Conservation (phyloP, 2,888 invertebrate species). For the Megastigmus dorsalis region DNA sequence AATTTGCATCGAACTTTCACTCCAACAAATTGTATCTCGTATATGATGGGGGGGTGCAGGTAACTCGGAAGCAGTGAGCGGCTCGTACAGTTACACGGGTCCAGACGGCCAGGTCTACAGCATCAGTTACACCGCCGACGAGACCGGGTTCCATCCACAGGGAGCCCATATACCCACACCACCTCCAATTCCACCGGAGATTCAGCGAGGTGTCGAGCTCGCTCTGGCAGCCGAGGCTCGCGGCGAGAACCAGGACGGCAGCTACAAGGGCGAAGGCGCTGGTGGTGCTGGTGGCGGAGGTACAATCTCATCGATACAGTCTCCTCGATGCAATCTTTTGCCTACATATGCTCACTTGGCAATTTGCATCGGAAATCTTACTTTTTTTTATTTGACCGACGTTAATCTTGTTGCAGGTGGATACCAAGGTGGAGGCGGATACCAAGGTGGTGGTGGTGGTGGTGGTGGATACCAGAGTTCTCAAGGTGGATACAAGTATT, state of each 20-base stretch:
- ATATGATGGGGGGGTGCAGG: too few relatives aligned
- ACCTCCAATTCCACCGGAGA: slow-evolving; percentile 70
- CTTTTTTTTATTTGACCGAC: too few relatives aligned
- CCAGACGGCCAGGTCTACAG: slow-evolving; percentile 68
- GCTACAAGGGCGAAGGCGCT: slow-evolving; percentile 59
- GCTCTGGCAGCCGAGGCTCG: slow-evolving; percentile 69
- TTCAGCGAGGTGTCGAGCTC: slow-evolving; percentile 68
- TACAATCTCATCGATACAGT: too few relatives aligned
- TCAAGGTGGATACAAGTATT: slow-evolving; percentile 53
- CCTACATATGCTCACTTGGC: not conserved
- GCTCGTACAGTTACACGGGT: slow-evolving; percentile 69
- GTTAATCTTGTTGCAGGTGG: too few relatives aligned
- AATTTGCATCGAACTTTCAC: too few relatives aligned
- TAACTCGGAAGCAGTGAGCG: slow-evolving; percentile 66
- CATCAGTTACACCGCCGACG: slow-evolving; percentile 68
- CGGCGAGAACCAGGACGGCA: slow-evolving; percentile 68
- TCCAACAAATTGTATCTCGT: too few relatives aligned
- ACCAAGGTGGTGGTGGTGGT: slow-evolving; percentile 43
- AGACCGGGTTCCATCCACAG: slow-evolving; percentile 67
- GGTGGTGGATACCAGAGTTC: slow-evolving; percentile 38
- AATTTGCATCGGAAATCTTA: too few relatives aligned
- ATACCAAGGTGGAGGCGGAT: slow-evolving; percentile 44
- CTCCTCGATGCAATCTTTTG: not conserved
- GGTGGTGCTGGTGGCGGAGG: slow-evolving; percentile 34
- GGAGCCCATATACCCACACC: slow-evolving; percentile 69